These are phyloP conservation scores for Agapetus fuscipes DNA, from an alignment of 2,888 invertebrate species.

Conservation along the genomic window DNA sequence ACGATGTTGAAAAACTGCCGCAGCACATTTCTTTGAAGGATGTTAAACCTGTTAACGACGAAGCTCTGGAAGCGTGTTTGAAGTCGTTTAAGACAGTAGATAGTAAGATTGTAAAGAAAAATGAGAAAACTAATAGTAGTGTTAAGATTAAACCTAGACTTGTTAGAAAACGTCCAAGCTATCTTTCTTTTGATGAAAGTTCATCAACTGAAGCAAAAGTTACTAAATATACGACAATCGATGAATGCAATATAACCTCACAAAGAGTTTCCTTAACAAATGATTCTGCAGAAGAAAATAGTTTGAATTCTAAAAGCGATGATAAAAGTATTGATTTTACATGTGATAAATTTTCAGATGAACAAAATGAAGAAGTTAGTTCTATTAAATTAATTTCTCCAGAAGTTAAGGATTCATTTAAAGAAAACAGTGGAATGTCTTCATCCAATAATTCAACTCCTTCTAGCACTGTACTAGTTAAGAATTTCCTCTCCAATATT, in stretches of 20 bases:
- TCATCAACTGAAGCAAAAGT: no score
- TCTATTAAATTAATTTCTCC: no score
- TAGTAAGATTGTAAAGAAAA: conserved; percentile 5
- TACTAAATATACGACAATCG: background rate
- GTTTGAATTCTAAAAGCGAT: background rate
- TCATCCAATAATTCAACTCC: background rate
- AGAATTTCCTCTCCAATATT: conserved; percentile 4
- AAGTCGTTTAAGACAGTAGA: conserved; percentile 10
- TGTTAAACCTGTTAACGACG: conserved; percentile 11
- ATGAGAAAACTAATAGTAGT: background rate
- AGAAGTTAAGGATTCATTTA: background rate
- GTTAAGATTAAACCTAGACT: conserved; percentile 14
- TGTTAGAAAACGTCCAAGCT: conserved; percentile 16
- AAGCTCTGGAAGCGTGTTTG: conserved; percentile 14
- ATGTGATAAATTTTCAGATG: no score
- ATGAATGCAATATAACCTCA: no score
- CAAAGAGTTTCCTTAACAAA: background rate
- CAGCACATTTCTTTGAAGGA: conserved; percentile 5
- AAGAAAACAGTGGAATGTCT: background rate
- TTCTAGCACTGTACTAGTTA: background rate
- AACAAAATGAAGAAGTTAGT: no score
- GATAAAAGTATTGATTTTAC: no score
- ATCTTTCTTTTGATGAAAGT: conserved; percentile 5
- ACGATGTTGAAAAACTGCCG: background rate
- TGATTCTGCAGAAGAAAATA: background rate